Evolutionary conservation across 2,888 invertebrate genomes (phyloP).

Genomic region (Limnephilus lunatus): DNA sequence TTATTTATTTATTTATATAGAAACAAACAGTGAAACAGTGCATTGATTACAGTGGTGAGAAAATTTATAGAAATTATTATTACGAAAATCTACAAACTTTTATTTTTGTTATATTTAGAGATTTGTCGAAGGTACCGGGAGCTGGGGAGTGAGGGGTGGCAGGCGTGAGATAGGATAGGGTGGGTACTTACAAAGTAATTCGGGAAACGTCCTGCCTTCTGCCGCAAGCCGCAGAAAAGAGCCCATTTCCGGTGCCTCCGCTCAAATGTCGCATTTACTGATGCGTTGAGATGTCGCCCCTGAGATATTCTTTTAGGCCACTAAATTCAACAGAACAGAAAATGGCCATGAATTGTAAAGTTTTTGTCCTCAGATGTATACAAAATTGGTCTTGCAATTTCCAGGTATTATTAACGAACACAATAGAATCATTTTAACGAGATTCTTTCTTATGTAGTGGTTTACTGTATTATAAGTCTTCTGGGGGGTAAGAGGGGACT

Average conservation of each 20-base stretch:
- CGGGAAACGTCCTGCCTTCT: conserved; percentile 12
- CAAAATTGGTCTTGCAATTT: neutral
- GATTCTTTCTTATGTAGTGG: too few relatives aligned
- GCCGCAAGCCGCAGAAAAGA: conserved; percentile 3
- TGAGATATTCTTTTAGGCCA: neutral
- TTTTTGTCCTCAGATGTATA: neutral
- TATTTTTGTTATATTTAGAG: neutral
- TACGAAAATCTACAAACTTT: neutral
- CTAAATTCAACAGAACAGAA: neutral
- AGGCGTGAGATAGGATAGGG: neutral
- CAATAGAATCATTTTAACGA: neutral
- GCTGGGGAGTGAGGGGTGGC: neutral
- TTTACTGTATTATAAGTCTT: too few relatives aligned
- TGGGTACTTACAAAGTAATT: conserved; percentile 13
- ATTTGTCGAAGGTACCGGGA: neutral
- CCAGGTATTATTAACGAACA: neutral
- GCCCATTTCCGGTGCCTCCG: conserved; percentile 45
- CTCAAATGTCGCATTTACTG: conserved; percentile 39
- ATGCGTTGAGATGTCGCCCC: neutral
- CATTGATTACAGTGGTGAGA: too few relatives aligned
- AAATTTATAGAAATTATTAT: too few relatives aligned
- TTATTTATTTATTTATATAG: too few relatives aligned
- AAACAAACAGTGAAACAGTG: too few relatives aligned
- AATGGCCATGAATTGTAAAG: neutral
- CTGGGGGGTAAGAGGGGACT: too few relatives aligned